Percentiles rank a stretch among this genome's conserved stretches.
Evolutionary conservation across 2,888 invertebrate genomes (phyloP).

Genomic region (Xestia c-nigrum): DNA sequence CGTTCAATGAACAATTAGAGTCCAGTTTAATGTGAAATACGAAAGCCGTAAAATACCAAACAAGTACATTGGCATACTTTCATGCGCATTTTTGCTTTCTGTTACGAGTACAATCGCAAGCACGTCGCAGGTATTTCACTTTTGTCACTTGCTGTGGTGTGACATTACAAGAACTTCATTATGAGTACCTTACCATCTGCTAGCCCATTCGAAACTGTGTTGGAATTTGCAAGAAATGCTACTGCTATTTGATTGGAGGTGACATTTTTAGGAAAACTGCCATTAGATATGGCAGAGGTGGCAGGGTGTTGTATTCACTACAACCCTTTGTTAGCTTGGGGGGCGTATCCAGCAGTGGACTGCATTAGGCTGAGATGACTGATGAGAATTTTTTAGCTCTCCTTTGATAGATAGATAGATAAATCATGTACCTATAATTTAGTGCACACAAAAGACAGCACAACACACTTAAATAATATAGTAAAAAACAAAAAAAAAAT

Average conservation of each 20-base stretch:
- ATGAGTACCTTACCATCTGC: neutral
- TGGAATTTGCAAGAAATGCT: neutral
- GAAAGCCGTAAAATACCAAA: conserved; percentile 46
- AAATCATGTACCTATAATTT: too few species aligned
- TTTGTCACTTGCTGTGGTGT: neutral
- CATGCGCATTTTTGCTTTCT: conserved; percentile 38
- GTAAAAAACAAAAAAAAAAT: too few species aligned
- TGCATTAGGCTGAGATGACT: neutral
- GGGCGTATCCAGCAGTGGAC: neutral
- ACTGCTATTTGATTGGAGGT: neutral
- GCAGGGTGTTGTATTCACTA: neutral
- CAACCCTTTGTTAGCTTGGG: neutral
- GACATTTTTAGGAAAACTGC: neutral
- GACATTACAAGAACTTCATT: neutral
- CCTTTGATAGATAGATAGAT: too few species aligned
- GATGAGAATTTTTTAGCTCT: neutral
- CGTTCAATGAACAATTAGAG: conserved; percentile 24
- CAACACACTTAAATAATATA: too few species aligned
- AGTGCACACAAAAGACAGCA: too few species aligned
- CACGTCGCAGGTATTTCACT: neutral
- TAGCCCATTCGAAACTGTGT: neutral
- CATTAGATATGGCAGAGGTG: neutral
- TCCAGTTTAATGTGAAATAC: conserved; percentile 39
- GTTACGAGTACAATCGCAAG: conserved; percentile 17
- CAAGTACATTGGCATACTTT: conserved; percentile 51